Evolutionary conservation across 2,797 vertebrate genomes (phyloP).

Genomic region (Pangasius djambal): DNA sequence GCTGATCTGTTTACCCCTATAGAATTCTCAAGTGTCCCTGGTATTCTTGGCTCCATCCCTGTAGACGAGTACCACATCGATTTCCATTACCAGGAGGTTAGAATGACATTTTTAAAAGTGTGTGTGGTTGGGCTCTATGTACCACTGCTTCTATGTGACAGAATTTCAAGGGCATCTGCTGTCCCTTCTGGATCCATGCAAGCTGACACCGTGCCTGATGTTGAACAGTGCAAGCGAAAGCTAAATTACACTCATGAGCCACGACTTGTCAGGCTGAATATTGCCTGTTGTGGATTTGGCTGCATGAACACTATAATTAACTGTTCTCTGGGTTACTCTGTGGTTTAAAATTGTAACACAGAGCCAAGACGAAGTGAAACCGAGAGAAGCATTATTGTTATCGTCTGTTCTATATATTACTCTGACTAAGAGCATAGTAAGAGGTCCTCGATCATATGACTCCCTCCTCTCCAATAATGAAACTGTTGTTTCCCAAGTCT

Average conservation of each 20-base stretch:
- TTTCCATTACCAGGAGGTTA: slow-evolving; percentile 58
- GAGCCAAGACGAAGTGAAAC: slow-evolving; percentile 2
- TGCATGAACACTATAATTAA: slow-evolving; percentile 22
- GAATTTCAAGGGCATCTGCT: slow-evolving; percentile 57
- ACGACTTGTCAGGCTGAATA: not conserved
- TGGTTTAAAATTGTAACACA: not conserved
- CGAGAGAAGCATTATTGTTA: slow-evolving; percentile 9
- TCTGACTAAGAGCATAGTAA: slow-evolving; percentile 51
- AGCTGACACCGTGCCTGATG: slow-evolving; percentile 39
- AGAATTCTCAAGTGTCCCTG: slow-evolving; percentile 38
- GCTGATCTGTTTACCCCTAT: not conserved
- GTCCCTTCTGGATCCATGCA: slow-evolving; percentile 44
- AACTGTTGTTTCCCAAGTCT: slow-evolving; percentile 51
- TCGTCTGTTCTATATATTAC: not conserved
- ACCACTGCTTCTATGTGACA: slow-evolving; percentile 36
- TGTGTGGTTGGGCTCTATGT: slow-evolving; percentile 35
- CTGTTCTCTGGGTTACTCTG: slow-evolving; percentile 13
- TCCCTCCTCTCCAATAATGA: slow-evolving; percentile 52
- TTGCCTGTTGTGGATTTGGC: slow-evolving; percentile 13
- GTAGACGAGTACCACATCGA: slow-evolving; percentile 53
- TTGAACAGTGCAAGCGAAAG: slow-evolving; percentile 20
- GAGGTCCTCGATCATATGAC: slow-evolving; percentile 53
- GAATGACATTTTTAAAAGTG: slow-evolving; percentile 53
- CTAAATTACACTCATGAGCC: slow-evolving; percentile 29
- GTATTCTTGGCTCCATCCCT: slow-evolving; percentile 33